Evolutionary conservation across 92 coral and sea anemone species (phyloP).

Genomic region (Epizoanthus scotinus): DNA sequence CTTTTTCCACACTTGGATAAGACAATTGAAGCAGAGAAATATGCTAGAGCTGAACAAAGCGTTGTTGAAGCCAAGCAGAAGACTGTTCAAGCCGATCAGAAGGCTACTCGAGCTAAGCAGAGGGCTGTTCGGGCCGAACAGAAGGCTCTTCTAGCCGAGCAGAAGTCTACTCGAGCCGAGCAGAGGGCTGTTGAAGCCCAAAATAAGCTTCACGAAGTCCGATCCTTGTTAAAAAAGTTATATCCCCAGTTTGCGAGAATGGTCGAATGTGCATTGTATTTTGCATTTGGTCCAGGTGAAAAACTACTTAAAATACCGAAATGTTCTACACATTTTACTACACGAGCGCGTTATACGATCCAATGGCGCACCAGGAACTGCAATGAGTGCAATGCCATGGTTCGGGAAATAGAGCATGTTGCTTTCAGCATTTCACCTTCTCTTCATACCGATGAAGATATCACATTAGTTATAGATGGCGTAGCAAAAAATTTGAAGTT

Average conservation of each 20-base stretch:
- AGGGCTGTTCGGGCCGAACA: too few relatives aligned
- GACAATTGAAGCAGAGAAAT: too few relatives aligned
- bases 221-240: neutral
- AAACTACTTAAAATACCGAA: neutral
- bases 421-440: constrained; percentile 21
- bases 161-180: neutral
- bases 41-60: neutral
- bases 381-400: neutral
- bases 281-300: constrained; percentile 16
- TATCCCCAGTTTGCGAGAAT: constrained; percentile 1
- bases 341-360: neutral
- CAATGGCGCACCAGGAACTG: too few relatives aligned
- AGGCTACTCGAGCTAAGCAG: neutral
- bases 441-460: neutral
- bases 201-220: neutral
- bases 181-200: too few relatives aligned
- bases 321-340: neutral
- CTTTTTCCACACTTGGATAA: neutral
- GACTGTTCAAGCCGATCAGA: neutral
- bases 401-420: neutral
- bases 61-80: neutral
- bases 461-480: too few relatives aligned
- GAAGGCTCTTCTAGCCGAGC: neutral
- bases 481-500: too few relatives aligned
- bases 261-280: constrained; percentile 27